Base-by-base conservation (phyloP, 2,888 invertebrate genomes). In the Sipha maydis region DNA sequence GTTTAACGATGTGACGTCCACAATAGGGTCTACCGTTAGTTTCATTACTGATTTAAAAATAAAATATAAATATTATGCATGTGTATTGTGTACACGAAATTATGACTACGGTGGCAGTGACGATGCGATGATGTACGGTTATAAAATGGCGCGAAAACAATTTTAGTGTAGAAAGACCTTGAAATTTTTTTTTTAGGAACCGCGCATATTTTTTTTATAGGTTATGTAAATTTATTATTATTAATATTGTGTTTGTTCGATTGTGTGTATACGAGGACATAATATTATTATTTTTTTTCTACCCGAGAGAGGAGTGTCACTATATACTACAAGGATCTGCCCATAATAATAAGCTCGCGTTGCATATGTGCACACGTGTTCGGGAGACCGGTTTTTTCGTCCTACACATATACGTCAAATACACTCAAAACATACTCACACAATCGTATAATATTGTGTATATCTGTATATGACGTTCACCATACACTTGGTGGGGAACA, bases 311-410 rank as follows among this genome's bases (percentile, higher is more conserved):
- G 88, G 75, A 88, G 88, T 88, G 88, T 82, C 88, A 80, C 75
- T 79, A 41, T 76, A 61, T 67, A 67, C 67, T 69, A 86, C 71
- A 38, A 75, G 61, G 80, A 88, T 88, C 88, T 79, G 86, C 80
- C 80, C 79, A 88, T 88, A 88, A 88, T 88, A 88, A 88, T 88
- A 88, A 82, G 88, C 88, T 86, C 80, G 79, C 56, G 71, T 80
- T 67, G 88, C 82, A 88, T 88, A 82, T 82, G 88, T 82, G 80
- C 88, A 88, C 88, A 88, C 88, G 88, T 88, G 88, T 88, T 88
- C 88, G 75, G 80, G 82, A 88, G 88, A 88, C 88, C 82, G 88
- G 88, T 88, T 88, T 88, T 86, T 78, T 82, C 80, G 86, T 80
- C 80, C 80, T 61, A 80, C 86, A 86, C 86, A 56, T 38, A 61